Percentiles rank a stretch among this genome's conserved stretches.
Evolutionary conservation across 2,888 invertebrate species (phyloP).

Genomic region (Coecobrya sp.): DNA sequence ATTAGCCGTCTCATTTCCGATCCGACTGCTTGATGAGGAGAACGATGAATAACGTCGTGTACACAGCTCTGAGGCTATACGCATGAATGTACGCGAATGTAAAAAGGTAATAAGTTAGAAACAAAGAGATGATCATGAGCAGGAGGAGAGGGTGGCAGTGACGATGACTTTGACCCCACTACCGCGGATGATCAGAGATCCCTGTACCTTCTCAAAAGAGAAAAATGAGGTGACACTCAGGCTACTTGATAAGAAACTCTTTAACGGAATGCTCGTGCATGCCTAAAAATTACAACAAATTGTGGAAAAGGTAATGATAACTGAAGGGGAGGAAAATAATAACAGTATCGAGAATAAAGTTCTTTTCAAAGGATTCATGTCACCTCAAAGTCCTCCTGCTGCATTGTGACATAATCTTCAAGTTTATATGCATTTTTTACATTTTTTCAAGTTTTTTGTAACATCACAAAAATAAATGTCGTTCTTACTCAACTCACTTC

Average conservation of each 20-base stretch:
- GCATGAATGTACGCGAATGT: not conserved
- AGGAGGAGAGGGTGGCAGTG: not conserved
- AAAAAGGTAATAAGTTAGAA: constrained; percentile 12
- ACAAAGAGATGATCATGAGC: not conserved
- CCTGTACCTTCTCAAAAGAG: too few relatives aligned
- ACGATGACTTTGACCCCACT: not conserved
- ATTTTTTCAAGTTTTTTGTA: not conserved
- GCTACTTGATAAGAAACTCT: too few relatives aligned
- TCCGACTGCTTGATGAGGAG: constrained; percentile 44
- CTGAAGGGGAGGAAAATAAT: too few relatives aligned
- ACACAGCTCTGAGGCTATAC: not conserved
- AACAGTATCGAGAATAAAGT: too few relatives aligned
- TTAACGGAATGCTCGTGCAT: too few relatives aligned
- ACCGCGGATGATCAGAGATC: not conserved
- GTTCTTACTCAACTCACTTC: not conserved
- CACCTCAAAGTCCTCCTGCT: too few relatives aligned
- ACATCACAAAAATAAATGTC: not conserved
- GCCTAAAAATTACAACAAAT: too few relatives aligned
- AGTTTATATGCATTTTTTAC: too few relatives aligned
- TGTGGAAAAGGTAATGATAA: too few relatives aligned
- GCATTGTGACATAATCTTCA: not conserved
- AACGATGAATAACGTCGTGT: not conserved
- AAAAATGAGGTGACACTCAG: too few relatives aligned
- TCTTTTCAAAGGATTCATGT: too few relatives aligned
- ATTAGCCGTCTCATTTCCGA: constrained; percentile 85